Percentiles rank a stretch among this genome's conserved stretches.
phyloP scores from a whole-genome alignment of 2,113 vertebrate genomes.

The Calypte anna region DNA sequence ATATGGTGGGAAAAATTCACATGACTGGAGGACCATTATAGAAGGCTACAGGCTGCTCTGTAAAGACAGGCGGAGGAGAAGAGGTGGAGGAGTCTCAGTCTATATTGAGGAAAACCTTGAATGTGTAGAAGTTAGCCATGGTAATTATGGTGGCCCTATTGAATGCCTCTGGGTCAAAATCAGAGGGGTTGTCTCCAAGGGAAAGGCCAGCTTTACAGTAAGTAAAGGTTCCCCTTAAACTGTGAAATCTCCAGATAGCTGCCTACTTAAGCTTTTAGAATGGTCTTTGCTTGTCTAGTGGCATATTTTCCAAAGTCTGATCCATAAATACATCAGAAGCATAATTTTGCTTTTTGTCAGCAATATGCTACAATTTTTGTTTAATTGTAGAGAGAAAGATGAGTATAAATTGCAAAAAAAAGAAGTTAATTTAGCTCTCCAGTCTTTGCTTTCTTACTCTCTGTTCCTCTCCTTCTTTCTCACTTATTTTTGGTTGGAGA shows the following conservation, averaged over 20 bases:
- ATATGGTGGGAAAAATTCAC: too few relatives aligned
- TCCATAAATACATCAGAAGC: not conserved
- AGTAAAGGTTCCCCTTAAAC: not conserved
- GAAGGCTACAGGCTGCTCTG: too few relatives aligned
- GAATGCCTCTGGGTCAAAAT: too few relatives aligned
- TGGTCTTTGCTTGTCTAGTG: not conserved
- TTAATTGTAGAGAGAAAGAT: not conserved
- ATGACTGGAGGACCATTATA: too few relatives aligned
- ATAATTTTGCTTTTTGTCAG: not conserved
- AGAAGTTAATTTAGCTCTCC: not conserved
- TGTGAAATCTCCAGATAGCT: not conserved
- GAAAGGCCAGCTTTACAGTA: not conserved
- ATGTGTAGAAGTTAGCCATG: too few relatives aligned
- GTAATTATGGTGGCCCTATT: too few relatives aligned
- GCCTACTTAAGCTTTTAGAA: not conserved
- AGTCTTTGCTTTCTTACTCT: not conserved
- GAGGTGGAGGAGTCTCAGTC: too few relatives aligned
- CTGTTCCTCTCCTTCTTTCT: not conserved
- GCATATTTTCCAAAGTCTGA: not conserved
- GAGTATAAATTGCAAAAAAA: not conserved
- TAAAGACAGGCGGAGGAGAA: too few relatives aligned
- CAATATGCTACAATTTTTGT: not conserved
- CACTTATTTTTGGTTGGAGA: constrained; percentile 20
- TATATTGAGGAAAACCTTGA: too few relatives aligned
- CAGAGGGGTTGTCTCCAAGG: too few relatives aligned